phyloP scores from a whole-genome alignment of 2,888 invertebrate species.

The Diplolepis rosae region DNA sequence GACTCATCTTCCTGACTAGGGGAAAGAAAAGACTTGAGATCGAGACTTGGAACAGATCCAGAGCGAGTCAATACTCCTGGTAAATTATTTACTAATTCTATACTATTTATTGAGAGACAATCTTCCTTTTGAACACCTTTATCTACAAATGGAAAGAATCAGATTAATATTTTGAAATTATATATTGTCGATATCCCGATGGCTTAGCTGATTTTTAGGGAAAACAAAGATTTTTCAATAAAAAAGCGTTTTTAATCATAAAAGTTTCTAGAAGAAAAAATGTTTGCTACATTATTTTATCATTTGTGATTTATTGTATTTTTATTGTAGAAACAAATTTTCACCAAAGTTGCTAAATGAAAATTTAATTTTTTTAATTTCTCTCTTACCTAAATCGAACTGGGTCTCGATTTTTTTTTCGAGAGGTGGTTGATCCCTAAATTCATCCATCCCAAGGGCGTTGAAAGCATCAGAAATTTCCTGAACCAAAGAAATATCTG shows the following conservation, averaged over 20 bases:
- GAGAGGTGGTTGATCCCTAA: conserved; percentile 48
- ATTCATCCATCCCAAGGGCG: conserved; percentile 61
- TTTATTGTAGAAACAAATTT: no score
- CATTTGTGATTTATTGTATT: no score
- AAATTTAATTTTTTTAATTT: not conserved
- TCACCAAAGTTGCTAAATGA: no score
- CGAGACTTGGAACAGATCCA: conserved; percentile 71
- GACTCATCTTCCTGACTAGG: conserved; percentile 66
- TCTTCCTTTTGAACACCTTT: conserved; percentile 68
- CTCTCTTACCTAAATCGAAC: conserved; percentile 59
- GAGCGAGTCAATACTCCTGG: conserved; percentile 66
- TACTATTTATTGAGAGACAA: conserved; percentile 69
- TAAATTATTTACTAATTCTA: conserved; percentile 63
- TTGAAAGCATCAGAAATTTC: conserved; percentile 64
- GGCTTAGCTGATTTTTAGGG: no score
- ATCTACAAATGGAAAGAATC: conserved; percentile 52
- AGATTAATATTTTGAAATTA: conserved; percentile 15
- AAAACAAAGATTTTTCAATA: no score
- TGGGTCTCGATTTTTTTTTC: conserved; percentile 57
- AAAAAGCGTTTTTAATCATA: no score
- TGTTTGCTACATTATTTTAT: no score
- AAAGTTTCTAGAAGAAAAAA: no score
- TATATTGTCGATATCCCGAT: no score
- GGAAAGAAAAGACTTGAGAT: conserved; percentile 70
- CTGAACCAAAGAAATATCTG: conserved; percentile 58